Conservation (phyloP, 2,888 invertebrate genomes). For the Pyrocoelia pectoralis region DNA sequence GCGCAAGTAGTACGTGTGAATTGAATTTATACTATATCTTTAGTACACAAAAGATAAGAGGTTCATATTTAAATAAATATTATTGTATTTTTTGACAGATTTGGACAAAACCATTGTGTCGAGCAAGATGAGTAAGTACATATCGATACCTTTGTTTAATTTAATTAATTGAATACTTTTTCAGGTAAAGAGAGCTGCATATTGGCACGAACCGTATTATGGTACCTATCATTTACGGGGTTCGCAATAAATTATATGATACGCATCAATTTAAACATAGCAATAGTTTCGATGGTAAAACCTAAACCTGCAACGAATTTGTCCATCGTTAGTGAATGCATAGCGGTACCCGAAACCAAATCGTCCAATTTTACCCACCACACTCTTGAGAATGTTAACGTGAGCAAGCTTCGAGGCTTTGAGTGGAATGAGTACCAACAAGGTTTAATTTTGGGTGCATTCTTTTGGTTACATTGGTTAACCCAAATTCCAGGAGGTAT, state of each 20-base stretch:
- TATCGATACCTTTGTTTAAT: no score
- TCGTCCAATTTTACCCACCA: not conserved
- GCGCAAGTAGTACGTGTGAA: no score
- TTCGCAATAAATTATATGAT: constrained; percentile 76
- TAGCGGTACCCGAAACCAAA: not conserved
- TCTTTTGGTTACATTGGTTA: constrained; percentile 77
- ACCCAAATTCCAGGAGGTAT: constrained; percentile 78
- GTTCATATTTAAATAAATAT: no score
- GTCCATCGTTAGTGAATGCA: constrained; percentile 46
- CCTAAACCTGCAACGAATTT: constrained; percentile 45
- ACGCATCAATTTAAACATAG: constrained; percentile 71
- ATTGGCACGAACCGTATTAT: constrained; percentile 61
- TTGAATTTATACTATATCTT: no score
- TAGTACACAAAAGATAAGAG: no score
- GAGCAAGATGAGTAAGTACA: no score
- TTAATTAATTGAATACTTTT: constrained; percentile 12
- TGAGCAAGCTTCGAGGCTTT: constrained; percentile 45
- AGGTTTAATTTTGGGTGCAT: constrained; percentile 70
- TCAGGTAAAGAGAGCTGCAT: constrained; percentile 46
- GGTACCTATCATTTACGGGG: constrained; percentile 71
- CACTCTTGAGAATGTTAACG: not conserved
- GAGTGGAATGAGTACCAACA: constrained; percentile 73
- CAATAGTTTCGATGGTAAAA: constrained; percentile 72
- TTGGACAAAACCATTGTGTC: no score
- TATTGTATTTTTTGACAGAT: no score